Percentiles rank a stretch among this genome's conserved stretches.
Evolutionary conservation across 92 coral and sea anemone genomes (phyloP).

Genomic region (Meandrina meandrites): DNA sequence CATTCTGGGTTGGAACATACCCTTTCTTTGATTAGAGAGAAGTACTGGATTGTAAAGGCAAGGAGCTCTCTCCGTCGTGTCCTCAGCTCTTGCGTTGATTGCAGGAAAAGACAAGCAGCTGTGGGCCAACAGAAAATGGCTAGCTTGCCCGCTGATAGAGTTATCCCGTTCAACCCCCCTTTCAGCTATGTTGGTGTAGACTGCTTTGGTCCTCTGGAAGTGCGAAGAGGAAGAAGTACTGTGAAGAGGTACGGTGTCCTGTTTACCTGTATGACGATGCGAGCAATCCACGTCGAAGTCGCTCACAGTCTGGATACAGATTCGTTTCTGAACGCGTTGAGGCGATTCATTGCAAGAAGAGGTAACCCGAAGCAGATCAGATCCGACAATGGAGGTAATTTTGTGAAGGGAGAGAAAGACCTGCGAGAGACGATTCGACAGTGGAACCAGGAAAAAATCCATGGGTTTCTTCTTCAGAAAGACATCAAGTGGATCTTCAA

Average conservation of each 20-base stretch:
- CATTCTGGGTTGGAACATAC: conserved; percentile 63
- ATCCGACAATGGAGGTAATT: conserved; percentile 45
- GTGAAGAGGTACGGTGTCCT: conserved; percentile 47
- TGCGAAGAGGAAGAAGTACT: conserved; percentile 45
- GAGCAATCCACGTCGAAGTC: conserved; percentile 46
- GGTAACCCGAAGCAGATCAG: conserved; percentile 35
- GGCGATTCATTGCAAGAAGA: conserved; percentile 39
- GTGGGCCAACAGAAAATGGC: conserved; percentile 59
- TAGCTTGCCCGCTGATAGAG: conserved; percentile 48
- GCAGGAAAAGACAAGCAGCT: conserved; percentile 46
- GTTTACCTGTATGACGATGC: conserved; percentile 32
- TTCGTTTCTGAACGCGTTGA: conserved; percentile 36
- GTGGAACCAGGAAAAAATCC: conserved; percentile 40
- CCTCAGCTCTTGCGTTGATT: conserved; percentile 51
- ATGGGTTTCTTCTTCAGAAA: conserved; percentile 45
- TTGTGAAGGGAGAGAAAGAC: conserved; percentile 35
- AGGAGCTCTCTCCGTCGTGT: conserved; percentile 45
- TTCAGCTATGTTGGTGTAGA: conserved; percentile 54
- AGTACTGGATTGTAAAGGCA: conserved; percentile 57
- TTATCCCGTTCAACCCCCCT: conserved; percentile 59
- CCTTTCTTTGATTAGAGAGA: conserved; percentile 53
- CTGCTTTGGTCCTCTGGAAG: conserved; percentile 56
- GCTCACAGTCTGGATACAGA: conserved; percentile 49
- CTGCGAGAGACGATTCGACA: conserved; percentile 28
- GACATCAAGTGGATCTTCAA: too few species aligned